Conservation (phyloP, 2,113 vertebrate species). For the Leptobrachium leishanense region DNA sequence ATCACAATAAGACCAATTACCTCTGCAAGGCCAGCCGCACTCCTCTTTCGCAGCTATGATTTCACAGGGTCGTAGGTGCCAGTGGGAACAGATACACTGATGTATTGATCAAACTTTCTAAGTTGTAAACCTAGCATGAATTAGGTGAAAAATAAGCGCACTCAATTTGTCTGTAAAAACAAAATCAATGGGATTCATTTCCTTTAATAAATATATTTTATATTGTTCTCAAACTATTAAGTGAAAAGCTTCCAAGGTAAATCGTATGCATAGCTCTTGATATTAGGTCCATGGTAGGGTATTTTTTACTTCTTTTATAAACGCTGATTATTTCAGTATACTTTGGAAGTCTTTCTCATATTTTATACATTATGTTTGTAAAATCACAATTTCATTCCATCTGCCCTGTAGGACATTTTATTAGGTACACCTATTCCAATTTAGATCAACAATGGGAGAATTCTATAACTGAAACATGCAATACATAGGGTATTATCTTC, state of each 20-base stretch:
- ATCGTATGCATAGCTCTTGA: background rate
- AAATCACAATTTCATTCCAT: too few relatives aligned
- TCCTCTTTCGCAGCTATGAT: background rate
- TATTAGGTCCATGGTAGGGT: too few relatives aligned
- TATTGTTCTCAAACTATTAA: background rate
- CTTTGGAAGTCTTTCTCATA: too few relatives aligned
- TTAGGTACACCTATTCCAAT: too few relatives aligned
- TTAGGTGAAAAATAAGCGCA: background rate
- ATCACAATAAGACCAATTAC: slow-evolving; percentile 9
- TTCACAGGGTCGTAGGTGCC: slow-evolving; percentile 6
- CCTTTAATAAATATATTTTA: background rate
- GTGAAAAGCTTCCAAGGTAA: background rate
- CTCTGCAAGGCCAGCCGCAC: background rate
- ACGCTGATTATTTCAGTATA: too few relatives aligned
- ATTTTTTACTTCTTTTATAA: too few relatives aligned
- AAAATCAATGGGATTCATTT: slow-evolving; percentile 12
- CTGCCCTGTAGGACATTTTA: too few relatives aligned
- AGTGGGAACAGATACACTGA: background rate
- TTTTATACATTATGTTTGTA: too few relatives aligned
- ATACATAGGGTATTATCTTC: too few relatives aligned
- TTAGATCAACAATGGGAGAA: too few relatives aligned
- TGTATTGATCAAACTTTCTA: slow-evolving; percentile 1
- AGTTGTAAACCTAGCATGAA: slow-evolving; percentile 16
- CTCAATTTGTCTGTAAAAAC: background rate
- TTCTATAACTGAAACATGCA: too few relatives aligned